phyloP scores from a whole-genome alignment of 2,113 vertebrate genomes.

The Microcebus jonahi region DNA sequence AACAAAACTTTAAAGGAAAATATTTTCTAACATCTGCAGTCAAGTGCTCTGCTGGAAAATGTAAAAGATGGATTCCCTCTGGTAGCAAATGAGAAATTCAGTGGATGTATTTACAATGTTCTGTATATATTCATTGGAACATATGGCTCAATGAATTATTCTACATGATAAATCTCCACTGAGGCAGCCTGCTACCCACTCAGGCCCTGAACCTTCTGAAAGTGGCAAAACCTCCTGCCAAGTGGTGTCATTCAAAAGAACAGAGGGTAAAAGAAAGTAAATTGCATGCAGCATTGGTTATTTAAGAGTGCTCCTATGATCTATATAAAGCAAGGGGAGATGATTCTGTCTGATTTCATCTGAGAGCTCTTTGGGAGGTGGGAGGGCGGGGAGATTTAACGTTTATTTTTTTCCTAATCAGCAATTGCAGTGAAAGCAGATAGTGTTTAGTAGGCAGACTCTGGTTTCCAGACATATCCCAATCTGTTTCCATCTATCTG shows the following conservation, averaged over 20 bases:
- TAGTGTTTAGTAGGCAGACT: constrained; percentile 62
- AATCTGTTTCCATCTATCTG: constrained; percentile 57
- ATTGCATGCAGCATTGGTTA: not conserved
- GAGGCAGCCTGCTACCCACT: constrained; percentile 74
- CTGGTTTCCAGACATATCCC: constrained; percentile 63
- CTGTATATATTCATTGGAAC: constrained; percentile 75
- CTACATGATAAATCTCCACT: constrained; percentile 77
- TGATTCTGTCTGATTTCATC: not conserved
- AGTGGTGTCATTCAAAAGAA: constrained; percentile 64
- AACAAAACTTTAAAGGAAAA: constrained; percentile 77
- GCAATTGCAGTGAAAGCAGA: not conserved
- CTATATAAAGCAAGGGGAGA: not conserved
- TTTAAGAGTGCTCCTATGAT: constrained; percentile 18
- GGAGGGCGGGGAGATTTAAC: not conserved
- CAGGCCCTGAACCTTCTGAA: constrained; percentile 72
- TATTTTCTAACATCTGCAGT: constrained; percentile 73
- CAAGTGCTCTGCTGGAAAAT: constrained; percentile 67
- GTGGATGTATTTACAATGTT: constrained; percentile 73
- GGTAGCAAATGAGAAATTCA: constrained; percentile 76
- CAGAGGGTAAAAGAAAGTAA: constrained; percentile 55
- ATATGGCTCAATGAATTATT: constrained; percentile 79
- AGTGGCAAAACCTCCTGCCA: constrained; percentile 73
- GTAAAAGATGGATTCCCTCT: constrained; percentile 71
- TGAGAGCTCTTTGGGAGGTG: not conserved
- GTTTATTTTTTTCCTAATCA: constrained; percentile 2